Evolutionary conservation across 2,113 vertebrate species (phyloP).

Genomic region (Euleptes europaea): DNA sequence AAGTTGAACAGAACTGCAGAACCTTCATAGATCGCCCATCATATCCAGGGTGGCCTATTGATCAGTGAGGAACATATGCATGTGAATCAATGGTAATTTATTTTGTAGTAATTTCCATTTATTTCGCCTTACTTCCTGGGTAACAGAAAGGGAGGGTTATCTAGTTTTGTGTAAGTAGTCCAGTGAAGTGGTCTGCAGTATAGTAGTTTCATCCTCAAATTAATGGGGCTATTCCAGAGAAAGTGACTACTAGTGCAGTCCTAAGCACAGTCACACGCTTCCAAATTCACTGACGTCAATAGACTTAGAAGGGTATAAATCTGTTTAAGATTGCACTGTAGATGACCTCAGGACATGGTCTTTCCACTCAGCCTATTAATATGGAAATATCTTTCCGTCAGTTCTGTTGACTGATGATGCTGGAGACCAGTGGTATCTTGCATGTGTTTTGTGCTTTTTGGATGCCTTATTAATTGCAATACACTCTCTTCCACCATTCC

Average conservation of each 20-base stretch:
- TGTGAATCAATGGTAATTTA: background rate
- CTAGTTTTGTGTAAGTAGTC: background rate
- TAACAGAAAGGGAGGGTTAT: background rate
- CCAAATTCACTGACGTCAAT: no score
- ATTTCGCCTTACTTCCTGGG: background rate
- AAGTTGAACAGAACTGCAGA: no score
- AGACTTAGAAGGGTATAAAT: no score
- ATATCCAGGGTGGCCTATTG: no score
- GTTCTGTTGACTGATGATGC: background rate
- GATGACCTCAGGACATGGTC: background rate
- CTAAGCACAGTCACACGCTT: no score
- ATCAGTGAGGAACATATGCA: background rate
- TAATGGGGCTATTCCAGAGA: background rate
- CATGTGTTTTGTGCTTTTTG: background rate
- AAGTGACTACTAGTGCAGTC: background rate
- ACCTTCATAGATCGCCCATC: no score
- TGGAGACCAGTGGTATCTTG: background rate
- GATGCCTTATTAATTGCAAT: background rate
- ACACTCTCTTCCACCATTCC: background rate
- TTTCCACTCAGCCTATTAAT: background rate
- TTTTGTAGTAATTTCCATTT: background rate
- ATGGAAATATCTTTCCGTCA: background rate
- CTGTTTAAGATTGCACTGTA: no score
- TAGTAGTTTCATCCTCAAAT: background rate
- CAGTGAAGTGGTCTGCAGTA: background rate